Evolutionary conservation across 2,797 vertebrate genomes (phyloP).

Genomic region (Hemibagrus guttatus): DNA sequence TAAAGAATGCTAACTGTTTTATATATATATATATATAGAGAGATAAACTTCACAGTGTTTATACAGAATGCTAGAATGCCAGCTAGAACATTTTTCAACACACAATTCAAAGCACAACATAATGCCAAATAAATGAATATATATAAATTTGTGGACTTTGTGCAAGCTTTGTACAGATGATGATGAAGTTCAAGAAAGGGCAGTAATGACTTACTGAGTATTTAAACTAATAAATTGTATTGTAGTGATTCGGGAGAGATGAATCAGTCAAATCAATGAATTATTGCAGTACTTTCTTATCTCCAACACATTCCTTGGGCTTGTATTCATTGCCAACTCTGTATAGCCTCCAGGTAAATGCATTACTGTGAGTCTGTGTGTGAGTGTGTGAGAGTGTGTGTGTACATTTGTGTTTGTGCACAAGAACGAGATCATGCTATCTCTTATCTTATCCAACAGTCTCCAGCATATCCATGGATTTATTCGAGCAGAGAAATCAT

Average conservation of each 20-base stretch:
- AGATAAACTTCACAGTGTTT: background rate
- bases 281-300: background rate
- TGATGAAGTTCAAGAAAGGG: background rate
- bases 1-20: background rate
- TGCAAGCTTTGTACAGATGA: background rate
- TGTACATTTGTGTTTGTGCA: background rate
- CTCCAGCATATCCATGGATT: background rate
- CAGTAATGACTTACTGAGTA: background rate
- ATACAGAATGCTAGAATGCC: background rate
- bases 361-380: background rate
- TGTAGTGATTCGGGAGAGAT: background rate
- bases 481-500: background rate
- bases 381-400: background rate
- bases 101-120: background rate
- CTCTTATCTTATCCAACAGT: background rate
- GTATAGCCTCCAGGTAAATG: conserved; percentile 3
- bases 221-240: background rate
- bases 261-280: background rate
- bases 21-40: background rate
- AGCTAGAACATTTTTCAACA: background rate
- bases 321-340: background rate
- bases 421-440: background rate
- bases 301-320: background rate
- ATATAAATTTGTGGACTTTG: background rate
- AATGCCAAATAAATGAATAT: background rate